A percentile compares a stretch with the other conserved stretches of the same genome.
phyloP scores from a whole-genome alignment of 2,113 vertebrate species.

The Stictonetta naevosa region DNA sequence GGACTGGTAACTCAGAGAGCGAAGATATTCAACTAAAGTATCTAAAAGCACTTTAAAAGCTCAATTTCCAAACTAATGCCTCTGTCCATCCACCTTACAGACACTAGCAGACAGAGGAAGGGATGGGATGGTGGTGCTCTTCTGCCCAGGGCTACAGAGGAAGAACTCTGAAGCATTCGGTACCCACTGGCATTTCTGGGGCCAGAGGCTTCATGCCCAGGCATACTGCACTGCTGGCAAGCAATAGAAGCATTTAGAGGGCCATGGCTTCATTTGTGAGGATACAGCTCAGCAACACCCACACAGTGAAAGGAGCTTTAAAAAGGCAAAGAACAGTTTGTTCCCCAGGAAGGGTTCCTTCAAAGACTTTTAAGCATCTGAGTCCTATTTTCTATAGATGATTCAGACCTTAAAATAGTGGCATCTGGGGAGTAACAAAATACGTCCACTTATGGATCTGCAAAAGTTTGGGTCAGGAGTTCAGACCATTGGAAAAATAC shows the following conservation, averaged over 20 bases:
- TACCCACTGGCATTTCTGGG: fast-evolving
- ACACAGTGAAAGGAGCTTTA: neutral
- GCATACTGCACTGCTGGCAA: neutral
- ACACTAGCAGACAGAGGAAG: neutral
- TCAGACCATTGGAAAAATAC: conserved; percentile 8
- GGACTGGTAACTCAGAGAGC: neutral
- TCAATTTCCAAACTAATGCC: neutral
- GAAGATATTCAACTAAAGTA: neutral
- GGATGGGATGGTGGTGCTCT: neutral
- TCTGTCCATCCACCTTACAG: neutral
- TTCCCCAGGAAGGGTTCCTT: neutral
- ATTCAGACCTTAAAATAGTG: neutral
- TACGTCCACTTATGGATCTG: neutral
- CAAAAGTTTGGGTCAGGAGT: neutral
- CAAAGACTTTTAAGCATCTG: neutral
- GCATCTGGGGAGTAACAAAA: neutral
- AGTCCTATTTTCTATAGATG: neutral
- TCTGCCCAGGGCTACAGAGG: neutral
- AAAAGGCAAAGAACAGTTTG: neutral
- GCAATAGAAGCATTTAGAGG: neutral
- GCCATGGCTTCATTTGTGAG: neutral
- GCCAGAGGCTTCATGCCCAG: neutral
- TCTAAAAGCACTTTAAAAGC: neutral
- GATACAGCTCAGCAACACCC: neutral
- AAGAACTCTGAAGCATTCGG: neutral